Evolutionary conservation across 2,888 invertebrate species (phyloP), one percentile per base, ranked within the genome.

Genomic region (Hemicrepidius hirtus): DNA sequence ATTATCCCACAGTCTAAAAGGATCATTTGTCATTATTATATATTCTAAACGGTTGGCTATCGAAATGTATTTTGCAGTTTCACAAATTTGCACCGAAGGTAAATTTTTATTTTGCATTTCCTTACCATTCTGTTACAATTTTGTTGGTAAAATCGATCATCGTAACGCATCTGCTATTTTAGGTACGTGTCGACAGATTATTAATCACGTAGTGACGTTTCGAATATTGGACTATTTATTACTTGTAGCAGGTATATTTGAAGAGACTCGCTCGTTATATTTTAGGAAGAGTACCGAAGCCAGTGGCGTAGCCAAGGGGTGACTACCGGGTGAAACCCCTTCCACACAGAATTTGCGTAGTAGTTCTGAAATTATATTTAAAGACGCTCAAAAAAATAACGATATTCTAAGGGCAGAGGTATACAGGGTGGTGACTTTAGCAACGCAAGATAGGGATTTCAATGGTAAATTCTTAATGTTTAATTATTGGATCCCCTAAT

Each of bases 11-110:
- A 71, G 79, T 79, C 79, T 75, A 77, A 76, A n/a, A 75, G 75
- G 77, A 77, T 76, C 80, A 80, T 80, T 81, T 79, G 80, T 81
- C 81, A 81, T 79, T 77, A 76, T 79, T 78, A 76, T 75, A 76
- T 75, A 77, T 60, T 67, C 55, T 62, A 50, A 65, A 53, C 44
- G 44, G 41, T 24, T 44, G 62, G 64, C 64, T 13, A 70, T 70
- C 66, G 60, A 69, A 65, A 64, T 63, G 60, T 65, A 71, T 75
- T 76, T 57, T 71, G 35, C 73, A 74, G 65, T 75, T 75, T 77
- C 68, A 68, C 75, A 74, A 77, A 73, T 76, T 74, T 74, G 71
- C 68, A 57, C 63, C 62, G 64, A 55, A 72, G 49, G 60, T 41
- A 64, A 60, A 62, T 67, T 67, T 24, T 66, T 32, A 64, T 46